Percentiles rank a stretch among this genome's conserved stretches.
Evolutionary conservation across 2,113 vertebrate species (phyloP).

Genomic region (Silurus asotus): DNA sequence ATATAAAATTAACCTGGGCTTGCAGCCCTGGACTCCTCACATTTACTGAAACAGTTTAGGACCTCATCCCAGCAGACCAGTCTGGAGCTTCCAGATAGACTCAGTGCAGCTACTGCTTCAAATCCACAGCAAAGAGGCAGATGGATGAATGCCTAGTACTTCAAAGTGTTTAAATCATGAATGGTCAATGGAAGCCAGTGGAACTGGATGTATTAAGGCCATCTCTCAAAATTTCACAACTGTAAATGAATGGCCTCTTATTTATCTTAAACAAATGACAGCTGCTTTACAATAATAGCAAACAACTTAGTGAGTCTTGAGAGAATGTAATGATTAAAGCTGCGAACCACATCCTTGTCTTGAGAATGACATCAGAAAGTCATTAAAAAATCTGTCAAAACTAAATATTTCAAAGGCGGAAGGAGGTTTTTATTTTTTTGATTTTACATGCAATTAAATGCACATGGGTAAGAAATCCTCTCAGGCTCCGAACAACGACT

Average conservation of each 20-base stretch:
- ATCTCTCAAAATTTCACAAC: not conserved
- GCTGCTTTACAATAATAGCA: constrained; percentile 9
- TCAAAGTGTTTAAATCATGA: constrained; percentile 13
- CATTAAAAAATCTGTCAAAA: not conserved
- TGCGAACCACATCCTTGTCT: constrained; percentile 10
- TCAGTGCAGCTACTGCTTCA: constrained; percentile 28
- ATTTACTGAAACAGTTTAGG: constrained; percentile 27
- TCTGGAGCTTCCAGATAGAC: constrained; percentile 9
- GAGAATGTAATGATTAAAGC: constrained; percentile 11
- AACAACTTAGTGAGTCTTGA: constrained; percentile 5
- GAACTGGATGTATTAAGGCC: not conserved
- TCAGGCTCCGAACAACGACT: not conserved
- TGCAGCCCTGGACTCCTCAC: constrained; percentile 8
- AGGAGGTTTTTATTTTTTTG: not conserved
- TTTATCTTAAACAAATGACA: constrained; percentile 6
- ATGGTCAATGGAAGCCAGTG: constrained; percentile 11
- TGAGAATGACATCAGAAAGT: constrained; percentile 13
- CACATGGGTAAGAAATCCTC: constrained; percentile 1
- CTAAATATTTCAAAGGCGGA: not conserved
- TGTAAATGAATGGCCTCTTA: not conserved
- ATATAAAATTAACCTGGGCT: constrained; percentile 27
- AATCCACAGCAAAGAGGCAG: constrained; percentile 18
- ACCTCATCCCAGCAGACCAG: constrained; percentile 5
- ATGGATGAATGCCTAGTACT: constrained; percentile 10
- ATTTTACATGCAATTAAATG: constrained; percentile 3